Percentiles rank a stretch among this genome's conserved stretches.
Evolutionary conservation across 2,797 vertebrate genomes (phyloP).

Genomic region (Hirundo rustica): DNA sequence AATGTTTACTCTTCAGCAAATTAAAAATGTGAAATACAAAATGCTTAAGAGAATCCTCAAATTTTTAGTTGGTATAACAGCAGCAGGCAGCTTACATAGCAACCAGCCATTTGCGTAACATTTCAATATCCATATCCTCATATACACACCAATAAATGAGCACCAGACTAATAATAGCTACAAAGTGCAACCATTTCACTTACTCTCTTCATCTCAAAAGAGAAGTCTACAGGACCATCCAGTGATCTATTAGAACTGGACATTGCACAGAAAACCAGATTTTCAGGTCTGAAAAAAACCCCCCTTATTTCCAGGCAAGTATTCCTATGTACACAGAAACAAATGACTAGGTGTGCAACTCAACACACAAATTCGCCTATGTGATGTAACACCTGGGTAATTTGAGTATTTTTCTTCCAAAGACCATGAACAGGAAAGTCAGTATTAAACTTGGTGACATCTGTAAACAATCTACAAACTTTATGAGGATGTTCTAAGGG

Average conservation of each 20-base stretch:
- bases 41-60: not conserved
- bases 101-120: not conserved
- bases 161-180: not conserved
- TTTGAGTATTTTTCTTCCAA: not conserved
- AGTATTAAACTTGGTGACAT: not conserved
- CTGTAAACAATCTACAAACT: not conserved
- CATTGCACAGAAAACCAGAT: not conserved
- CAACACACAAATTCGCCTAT: not conserved
- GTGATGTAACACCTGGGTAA: not conserved
- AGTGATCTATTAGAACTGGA: not conserved
- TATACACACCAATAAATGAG: not conserved
- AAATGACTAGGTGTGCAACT: not conserved
- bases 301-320: not conserved
- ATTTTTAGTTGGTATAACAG: not conserved
- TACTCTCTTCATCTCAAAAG: not conserved
- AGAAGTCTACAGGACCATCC: not conserved
- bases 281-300: not conserved
- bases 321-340: not conserved
- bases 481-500: not conserved
- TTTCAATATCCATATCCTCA: not conserved
- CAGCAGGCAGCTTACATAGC: not conserved
- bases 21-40: not conserved
- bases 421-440: not conserved
- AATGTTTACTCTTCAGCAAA: not conserved
- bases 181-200: not conserved